These are phyloP conservation scores for Euwallacea similis DNA, from an alignment of 1,140 invertebrate genomes.

Conservation along the genomic window DNA sequence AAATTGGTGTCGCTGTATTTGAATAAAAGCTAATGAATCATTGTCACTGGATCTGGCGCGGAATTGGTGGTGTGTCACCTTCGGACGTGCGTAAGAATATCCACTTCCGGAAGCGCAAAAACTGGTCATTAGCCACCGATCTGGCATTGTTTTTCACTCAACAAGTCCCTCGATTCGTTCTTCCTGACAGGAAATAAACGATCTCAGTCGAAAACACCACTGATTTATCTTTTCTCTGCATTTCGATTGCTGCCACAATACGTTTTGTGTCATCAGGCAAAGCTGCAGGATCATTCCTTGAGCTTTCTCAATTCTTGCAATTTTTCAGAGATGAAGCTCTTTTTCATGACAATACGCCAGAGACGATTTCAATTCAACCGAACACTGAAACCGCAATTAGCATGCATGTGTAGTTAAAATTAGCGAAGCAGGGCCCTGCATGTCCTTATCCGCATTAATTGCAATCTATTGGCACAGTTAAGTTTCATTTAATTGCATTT, in stretches of 20 bases:
- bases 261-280: slow-evolving; percentile 20
- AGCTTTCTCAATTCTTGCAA: slow-evolving; percentile 9
- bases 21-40: slow-evolving; percentile 1
- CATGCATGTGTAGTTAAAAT: too few relatives aligned
- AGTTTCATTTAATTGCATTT: too few relatives aligned
- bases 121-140: slow-evolving; percentile 23
- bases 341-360: too few relatives aligned
- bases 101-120: slow-evolving; percentile 15
- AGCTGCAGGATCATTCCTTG: slow-evolving; percentile 5
- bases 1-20: background rate
- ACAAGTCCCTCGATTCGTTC: slow-evolving; percentile 29
- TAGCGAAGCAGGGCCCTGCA: too few relatives aligned
- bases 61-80: background rate
- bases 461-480: too few relatives aligned
- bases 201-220: slow-evolving; percentile 13
- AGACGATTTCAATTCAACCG: too few relatives aligned
- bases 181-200: slow-evolving; percentile 27
- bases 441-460: too few relatives aligned
- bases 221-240: slow-evolving; percentile 29
- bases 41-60: background rate
- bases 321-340: background rate
- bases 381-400: too few relatives aligned
- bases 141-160: slow-evolving; percentile 34
- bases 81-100: background rate
- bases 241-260: slow-evolving; percentile 28